Evolutionary conservation across 2,113 vertebrate species (phyloP).

Genomic region (Tyto alba): DNA sequence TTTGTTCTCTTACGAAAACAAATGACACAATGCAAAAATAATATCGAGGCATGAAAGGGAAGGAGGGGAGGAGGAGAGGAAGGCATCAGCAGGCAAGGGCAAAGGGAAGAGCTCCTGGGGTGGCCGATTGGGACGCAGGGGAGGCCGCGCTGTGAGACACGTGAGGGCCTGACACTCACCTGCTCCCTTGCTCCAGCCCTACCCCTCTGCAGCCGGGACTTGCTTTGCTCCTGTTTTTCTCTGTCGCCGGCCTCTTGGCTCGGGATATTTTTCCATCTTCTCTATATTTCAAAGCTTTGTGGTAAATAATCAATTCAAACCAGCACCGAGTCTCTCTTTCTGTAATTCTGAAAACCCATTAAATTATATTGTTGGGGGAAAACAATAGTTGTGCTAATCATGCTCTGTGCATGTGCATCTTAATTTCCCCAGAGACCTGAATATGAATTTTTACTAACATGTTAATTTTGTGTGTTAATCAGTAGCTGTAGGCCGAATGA

Average conservation of each 20-base stretch:
- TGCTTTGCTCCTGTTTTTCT: not conserved
- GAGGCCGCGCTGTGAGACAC: not conserved
- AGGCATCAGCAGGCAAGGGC: not conserved
- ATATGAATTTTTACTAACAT: conserved; percentile 93
- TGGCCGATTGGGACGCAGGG: not conserved
- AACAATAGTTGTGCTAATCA: conserved; percentile 91
- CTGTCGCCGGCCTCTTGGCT: conserved; percentile 51
- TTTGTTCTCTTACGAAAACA: conserved; percentile 32
- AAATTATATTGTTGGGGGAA: conserved; percentile 88
- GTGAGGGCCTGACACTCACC: accelerated
- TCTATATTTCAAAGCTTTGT: conserved; percentile 76
- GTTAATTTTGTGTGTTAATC: conserved; percentile 93
- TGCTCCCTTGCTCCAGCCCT: not conserved
- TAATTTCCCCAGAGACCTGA: conserved; percentile 85
- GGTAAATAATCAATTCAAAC: conserved; percentile 83
- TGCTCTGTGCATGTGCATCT: conserved; percentile 85
- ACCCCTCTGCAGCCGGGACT: not conserved
- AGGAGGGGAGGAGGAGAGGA: not conserved
- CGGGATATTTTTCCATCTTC: conserved; percentile 59
- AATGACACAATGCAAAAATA: conserved; percentile 36
- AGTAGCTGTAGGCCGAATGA: conserved; percentile 85
- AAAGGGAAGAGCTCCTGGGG: not conserved
- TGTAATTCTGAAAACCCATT: conserved; percentile 87
- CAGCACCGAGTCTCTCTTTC: conserved; percentile 76
- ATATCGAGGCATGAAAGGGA: not conserved